A percentile compares a stretch with the other conserved stretches of the same genome.
Conservation (phyloP, 2,888 invertebrate genomes). For the Torymus aiolomorphi region DNA sequence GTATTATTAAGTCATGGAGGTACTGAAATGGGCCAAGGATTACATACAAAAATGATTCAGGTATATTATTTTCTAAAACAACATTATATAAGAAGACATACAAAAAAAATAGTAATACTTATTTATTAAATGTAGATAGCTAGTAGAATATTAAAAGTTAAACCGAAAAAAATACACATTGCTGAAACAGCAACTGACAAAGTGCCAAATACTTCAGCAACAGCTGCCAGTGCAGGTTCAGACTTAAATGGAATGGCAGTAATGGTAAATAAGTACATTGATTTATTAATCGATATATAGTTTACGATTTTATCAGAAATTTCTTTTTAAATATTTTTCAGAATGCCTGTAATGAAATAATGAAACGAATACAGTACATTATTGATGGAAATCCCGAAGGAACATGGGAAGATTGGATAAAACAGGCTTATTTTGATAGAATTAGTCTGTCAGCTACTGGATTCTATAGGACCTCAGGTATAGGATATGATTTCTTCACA, state of each 20-base stretch:
- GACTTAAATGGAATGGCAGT: conserved; percentile 96
- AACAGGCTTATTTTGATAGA: conserved; percentile 85
- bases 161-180: conserved; percentile 85
- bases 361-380: conserved; percentile 84
- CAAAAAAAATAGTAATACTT: conserved; percentile 2
- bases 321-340: conserved; percentile 64
- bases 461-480: conserved; percentile 86
- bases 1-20: conserved; percentile 93
- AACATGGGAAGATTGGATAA: conserved; percentile 91
- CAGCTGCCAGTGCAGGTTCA: conserved; percentile 91
- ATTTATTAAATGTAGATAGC: conserved; percentile 79
- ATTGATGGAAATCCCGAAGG: conserved; percentile 85
- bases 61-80: conserved; percentile 63
- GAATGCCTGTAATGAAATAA: conserved; percentile 87
- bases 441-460: conserved; percentile 90
- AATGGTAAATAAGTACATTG: conserved; percentile 76
- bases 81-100: background rate
- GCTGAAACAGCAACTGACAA: conserved; percentile 92
- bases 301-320: background rate
- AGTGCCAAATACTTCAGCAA: conserved; percentile 93
- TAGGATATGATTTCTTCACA: conserved; percentile 84
- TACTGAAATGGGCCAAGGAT: conserved; percentile 98
- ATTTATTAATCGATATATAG: conserved; percentile 11
- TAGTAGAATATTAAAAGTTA: conserved; percentile 83
- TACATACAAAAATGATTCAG: conserved; percentile 97